These are phyloP conservation scores for Isoperla grammatica DNA, from an alignment of 2,888 invertebrate genomes.

Conservation along the genomic window DNA sequence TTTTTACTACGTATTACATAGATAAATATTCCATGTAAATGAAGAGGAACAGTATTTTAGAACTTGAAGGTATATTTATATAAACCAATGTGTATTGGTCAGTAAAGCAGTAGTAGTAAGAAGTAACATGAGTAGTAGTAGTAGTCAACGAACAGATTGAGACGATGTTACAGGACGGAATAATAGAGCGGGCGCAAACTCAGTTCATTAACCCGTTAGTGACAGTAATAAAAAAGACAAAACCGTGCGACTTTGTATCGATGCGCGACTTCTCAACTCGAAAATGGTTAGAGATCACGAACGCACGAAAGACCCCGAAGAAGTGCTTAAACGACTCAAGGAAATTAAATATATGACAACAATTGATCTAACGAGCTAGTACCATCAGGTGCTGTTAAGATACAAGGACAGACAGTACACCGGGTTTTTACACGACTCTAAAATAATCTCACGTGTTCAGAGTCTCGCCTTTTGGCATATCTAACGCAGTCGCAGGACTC, in stretches of 20 bases:
- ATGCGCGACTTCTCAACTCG: constrained; percentile 37
- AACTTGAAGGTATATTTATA: too few species aligned
- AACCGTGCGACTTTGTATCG: constrained; percentile 36
- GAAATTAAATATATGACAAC: constrained; percentile 29
- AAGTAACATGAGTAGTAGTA: too few species aligned
- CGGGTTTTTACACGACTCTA: constrained; percentile 25
- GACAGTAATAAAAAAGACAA: constrained; percentile 36
- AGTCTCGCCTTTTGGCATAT: constrained; percentile 27
- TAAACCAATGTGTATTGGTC: too few species aligned
- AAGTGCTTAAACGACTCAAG: constrained; percentile 32
- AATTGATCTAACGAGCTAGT: constrained; percentile 27
- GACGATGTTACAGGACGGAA: constrained; percentile 34
- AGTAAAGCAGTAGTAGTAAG: too few species aligned
- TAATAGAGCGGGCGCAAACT: constrained; percentile 36
- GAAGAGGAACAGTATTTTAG: too few species aligned
- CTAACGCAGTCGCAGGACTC: not conserved
- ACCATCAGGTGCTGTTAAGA: constrained; percentile 28
- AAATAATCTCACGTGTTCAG: constrained; percentile 25
- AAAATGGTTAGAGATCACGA: constrained; percentile 36
- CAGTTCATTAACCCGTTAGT: constrained; percentile 37
- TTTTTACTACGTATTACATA: too few species aligned
- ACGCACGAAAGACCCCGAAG: constrained; percentile 29
- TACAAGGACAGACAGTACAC: constrained; percentile 26
- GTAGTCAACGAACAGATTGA: constrained; percentile 34
- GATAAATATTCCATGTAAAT: too few species aligned